These are phyloP conservation scores for Tiphia femorata DNA, from an alignment of 2,888 invertebrate genomes.

Conservation along the genomic window DNA sequence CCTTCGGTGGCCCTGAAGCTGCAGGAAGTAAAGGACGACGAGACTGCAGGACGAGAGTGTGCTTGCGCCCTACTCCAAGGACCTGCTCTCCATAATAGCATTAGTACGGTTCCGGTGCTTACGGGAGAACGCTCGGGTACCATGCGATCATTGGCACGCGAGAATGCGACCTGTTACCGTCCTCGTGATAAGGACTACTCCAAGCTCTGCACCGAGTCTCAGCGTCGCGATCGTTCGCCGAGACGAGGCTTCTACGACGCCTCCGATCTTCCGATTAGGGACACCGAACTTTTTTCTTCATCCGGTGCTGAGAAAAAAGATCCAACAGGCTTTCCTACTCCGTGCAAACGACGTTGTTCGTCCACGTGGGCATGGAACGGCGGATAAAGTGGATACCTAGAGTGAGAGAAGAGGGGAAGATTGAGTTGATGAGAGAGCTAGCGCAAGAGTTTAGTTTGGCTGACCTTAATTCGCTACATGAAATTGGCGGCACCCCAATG, in stretches of 20 bases:
- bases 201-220: too few species aligned
- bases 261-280: too few species aligned
- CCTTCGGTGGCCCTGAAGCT: constrained; percentile 27
- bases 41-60: constrained; percentile 11
- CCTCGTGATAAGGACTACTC: constrained; percentile 51
- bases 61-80: constrained; percentile 41
- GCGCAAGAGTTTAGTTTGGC: constrained; percentile 15
- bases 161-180: constrained; percentile 52
- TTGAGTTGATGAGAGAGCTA: too few species aligned
- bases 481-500: constrained; percentile 24
- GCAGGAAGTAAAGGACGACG: constrained; percentile 27
- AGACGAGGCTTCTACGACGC: too few species aligned
- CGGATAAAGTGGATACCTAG: too few species aligned
- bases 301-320: too few species aligned
- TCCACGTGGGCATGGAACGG: too few species aligned
- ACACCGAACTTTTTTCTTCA: too few species aligned
- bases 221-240: too few species aligned
- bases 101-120: constrained; percentile 47
- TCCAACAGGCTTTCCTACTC: too few species aligned
- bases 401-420: too few species aligned
- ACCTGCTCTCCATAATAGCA: constrained; percentile 45
- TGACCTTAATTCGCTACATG: constrained; percentile 28
- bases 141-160: constrained; percentile 58
- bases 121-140: constrained; percentile 52
- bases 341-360: too few species aligned